Evolutionary conservation across 2,888 invertebrate genomes (phyloP).

Genomic region (Leptinotarsa peninsularis): DNA sequence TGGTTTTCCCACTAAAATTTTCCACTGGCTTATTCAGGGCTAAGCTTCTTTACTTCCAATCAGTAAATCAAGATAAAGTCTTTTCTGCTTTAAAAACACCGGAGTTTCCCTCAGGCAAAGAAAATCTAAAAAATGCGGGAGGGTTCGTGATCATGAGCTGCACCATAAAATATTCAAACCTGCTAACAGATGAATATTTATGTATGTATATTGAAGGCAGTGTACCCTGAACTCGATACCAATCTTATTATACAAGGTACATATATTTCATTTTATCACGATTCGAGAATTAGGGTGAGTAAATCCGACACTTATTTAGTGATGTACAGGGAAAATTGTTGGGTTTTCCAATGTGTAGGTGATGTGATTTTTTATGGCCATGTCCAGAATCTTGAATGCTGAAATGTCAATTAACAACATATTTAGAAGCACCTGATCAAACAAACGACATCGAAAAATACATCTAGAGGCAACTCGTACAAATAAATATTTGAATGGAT

Average conservation of each 20-base stretch:
- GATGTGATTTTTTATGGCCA: too few relatives aligned
- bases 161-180: slow-evolving; percentile 48
- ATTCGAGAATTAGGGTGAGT: slow-evolving; percentile 14
- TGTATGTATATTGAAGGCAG: slow-evolving; percentile 44
- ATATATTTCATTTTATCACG: slow-evolving; percentile 21
- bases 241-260: slow-evolving; percentile 34
- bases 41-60: slow-evolving; percentile 57
- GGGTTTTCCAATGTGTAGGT: neutral
- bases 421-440: too few relatives aligned
- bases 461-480: too few relatives aligned
- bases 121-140: slow-evolving; percentile 48
- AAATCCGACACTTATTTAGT: neutral
- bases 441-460: too few relatives aligned
- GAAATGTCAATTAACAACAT: too few relatives aligned
- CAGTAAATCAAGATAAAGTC: slow-evolving; percentile 62
- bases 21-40: slow-evolving; percentile 50
- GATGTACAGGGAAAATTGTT: neutral
- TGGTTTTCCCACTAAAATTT: slow-evolving; percentile 46
- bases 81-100: slow-evolving; percentile 59
- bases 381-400: too few relatives aligned
- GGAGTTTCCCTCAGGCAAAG: slow-evolving; percentile 50
- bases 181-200: slow-evolving; percentile 49
- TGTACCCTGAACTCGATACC: slow-evolving; percentile 40
- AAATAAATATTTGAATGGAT: too few relatives aligned
- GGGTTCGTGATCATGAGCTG: slow-evolving; percentile 45